Evolutionary conservation across 2,797 vertebrate genomes (phyloP).

Genomic region (Spondyliosoma cantharus): DNA sequence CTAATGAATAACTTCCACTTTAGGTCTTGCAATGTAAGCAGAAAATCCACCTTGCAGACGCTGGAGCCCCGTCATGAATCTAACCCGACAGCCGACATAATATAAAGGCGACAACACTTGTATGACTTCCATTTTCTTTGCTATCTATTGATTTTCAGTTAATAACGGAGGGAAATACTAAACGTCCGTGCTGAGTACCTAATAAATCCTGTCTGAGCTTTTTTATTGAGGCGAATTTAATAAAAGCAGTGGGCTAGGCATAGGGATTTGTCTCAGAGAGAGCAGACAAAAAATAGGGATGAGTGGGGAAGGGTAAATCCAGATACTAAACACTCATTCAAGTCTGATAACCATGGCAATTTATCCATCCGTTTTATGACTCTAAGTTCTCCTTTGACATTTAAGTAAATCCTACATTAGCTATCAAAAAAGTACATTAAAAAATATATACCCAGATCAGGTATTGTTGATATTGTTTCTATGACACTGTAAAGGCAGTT

Average conservation of each 20-base stretch:
- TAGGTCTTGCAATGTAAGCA: conserved; percentile 99
- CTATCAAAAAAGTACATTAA: conserved; percentile 5
- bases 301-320: conserved; percentile 77
- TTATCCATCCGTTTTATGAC: conserved; percentile 52
- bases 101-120: conserved; percentile 99
- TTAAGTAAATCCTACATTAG: conserved; percentile 36
- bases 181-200: conserved; percentile 99
- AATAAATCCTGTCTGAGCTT: conserved; percentile 99
- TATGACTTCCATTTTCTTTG: conserved; percentile 99
- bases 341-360: conserved; percentile 73
- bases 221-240: conserved; percentile 99
- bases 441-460: conserved; percentile 7
- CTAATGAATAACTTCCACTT: conserved; percentile 99
- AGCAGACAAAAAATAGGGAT: conserved; percentile 80
- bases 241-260: conserved; percentile 95
- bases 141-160: conserved; percentile 99
- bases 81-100: conserved; percentile 99
- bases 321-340: conserved; percentile 78
- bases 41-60: conserved; percentile 96
- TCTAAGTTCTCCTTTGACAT: conserved; percentile 17
- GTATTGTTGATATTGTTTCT: conserved; percentile 24
- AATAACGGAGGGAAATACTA: conserved; percentile 99
- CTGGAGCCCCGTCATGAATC: conserved; percentile 97
- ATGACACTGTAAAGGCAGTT: conserved; percentile 43
- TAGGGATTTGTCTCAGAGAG: conserved; percentile 92